A percentile compares a stretch with the other conserved stretches of the same genome.
Evolutionary conservation across 2,888 invertebrate species (phyloP).

Genomic region (Leptinotarsa tumamoca): DNA sequence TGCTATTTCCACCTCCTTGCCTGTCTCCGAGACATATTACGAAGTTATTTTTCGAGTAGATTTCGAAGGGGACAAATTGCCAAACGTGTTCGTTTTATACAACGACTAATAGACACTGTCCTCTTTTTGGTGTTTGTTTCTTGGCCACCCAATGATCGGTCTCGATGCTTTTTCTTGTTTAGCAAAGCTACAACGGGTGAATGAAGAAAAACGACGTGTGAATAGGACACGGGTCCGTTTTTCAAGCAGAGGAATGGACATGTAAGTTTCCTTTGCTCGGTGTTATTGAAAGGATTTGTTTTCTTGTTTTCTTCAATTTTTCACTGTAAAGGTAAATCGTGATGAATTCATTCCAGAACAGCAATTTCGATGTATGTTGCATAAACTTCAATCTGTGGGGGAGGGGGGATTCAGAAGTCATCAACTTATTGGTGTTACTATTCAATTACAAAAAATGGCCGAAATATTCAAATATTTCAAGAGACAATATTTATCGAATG

Average conservation of each 20-base stretch:
- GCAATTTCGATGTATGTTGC: too few relatives aligned
- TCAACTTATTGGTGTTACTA: too few relatives aligned
- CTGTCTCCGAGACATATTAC: constrained; percentile 59
- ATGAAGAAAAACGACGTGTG: constrained; percentile 10
- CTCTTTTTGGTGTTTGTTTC: constrained; percentile 1
- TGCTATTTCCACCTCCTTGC: constrained; percentile 48
- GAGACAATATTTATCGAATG: too few relatives aligned
- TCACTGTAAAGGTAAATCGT: neutral
- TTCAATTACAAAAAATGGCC: too few relatives aligned
- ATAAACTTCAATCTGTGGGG: too few relatives aligned
- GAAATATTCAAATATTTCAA: too few relatives aligned
- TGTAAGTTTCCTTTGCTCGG: neutral
- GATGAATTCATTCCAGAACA: too few relatives aligned
- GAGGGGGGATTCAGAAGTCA: too few relatives aligned
- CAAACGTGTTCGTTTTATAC: constrained; percentile 46
- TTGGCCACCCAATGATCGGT: constrained; percentile 1
- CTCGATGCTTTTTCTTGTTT: constrained; percentile 15
- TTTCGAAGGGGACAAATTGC: constrained; percentile 60
- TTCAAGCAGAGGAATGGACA: neutral
- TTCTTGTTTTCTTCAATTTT: neutral
- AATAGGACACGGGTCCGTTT: neutral
- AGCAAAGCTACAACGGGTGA: neutral
- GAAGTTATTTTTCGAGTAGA: constrained; percentile 58
- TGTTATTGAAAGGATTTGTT: neutral
- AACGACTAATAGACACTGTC: constrained; percentile 18